A percentile compares a stretch with the other conserved stretches of the same genome.
These are phyloP conservation scores for Chaitophorus viminalis DNA, from an alignment of 2,888 invertebrate genomes.

Conservation along the genomic window DNA sequence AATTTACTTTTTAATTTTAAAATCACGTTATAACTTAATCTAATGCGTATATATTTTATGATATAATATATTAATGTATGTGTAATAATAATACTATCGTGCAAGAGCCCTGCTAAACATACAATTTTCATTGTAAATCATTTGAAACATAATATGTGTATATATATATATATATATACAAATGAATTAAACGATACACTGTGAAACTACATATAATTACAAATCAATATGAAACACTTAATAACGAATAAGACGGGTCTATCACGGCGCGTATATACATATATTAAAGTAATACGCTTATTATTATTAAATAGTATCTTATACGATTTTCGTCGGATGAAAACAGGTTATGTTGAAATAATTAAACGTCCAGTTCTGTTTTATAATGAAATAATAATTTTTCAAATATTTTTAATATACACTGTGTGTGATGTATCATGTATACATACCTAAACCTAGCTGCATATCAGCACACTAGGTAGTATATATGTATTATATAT, in stretches of 20 bases:
- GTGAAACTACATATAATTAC: slow-evolving; percentile 4
- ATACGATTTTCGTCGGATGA: background rate
- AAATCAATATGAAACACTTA: slow-evolving; percentile 29
- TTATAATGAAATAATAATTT: background rate
- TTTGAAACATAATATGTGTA: too few relatives aligned
- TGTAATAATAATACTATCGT: background rate
- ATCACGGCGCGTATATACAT: background rate
- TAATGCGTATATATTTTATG: background rate
- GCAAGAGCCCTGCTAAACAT: background rate
- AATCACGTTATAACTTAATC: slow-evolving; percentile 25
- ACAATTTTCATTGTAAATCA: slow-evolving; percentile 22
- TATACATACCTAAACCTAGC: too few relatives aligned
- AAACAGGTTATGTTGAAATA: slow-evolving; percentile 30
- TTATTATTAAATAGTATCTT: background rate
- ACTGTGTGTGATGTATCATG: background rate
- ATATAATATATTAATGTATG: too few relatives aligned
- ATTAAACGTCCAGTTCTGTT: background rate
- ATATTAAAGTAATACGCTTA: background rate
- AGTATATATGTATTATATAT: too few relatives aligned
- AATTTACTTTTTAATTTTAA: slow-evolving; percentile 50
- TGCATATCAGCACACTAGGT: too few relatives aligned
- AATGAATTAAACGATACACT: slow-evolving; percentile 15
- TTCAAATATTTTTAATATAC: background rate
- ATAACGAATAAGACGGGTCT: background rate
- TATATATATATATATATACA: too few relatives aligned